Base-by-base conservation (phyloP, 2,888 invertebrate genomes). In the Dioctria rufipes region DNA sequence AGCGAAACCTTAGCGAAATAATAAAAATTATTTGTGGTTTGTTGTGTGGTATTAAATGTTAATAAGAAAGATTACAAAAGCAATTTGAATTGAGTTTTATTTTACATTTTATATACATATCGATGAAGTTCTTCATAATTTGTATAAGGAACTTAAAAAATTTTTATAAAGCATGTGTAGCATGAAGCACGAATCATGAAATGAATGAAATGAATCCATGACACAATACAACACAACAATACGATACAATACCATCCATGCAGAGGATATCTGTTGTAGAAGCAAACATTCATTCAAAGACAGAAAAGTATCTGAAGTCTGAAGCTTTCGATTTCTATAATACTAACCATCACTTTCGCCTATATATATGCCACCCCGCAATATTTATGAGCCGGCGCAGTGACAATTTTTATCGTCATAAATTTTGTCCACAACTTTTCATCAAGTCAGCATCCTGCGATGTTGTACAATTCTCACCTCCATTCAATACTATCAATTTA, bases 281-380 rank as follows among this genome's bases (percentile, higher is more conserved):
- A n/a, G n/a, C n/a, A 67, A 46, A 43, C 42, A 67, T 40, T 46
- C 67, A 67, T 67, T 67, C 67, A 67, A n/a, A 67, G 43, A 46
- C 43, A 67, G 67, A 67, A 66, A 25, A 25, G 25, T n/a, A n/a
- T n/a, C n/a, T n/a, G n/a, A n/a, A 25, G 2, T 25, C 25, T 66
- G 66, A 46, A 67, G 67, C n/a, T 13, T 42, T 43, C 67, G 3
- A 13, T 13, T n/a, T n/a, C n/a, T n/a, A n/a, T n/a, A n/a, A n/a
- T n/a, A n/a, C n/a, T n/a, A n/a, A 25, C 67, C 3, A 61, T n/a
- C 66, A 13, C n/a, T 46, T 46, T 25, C 46, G 25, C 46, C 63
- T 40, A 37, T 3, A 63, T n/a, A n/a, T 43, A n/a, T 46, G 43
- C 8, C 25, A 43, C 67, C 13, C 42, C 67, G 67, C 49, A 43